A percentile compares a stretch with the other conserved stretches of the same genome.
phyloP scores from a whole-genome alignment of 2,797 vertebrate species.

The Eulemur coronatus region DNA sequence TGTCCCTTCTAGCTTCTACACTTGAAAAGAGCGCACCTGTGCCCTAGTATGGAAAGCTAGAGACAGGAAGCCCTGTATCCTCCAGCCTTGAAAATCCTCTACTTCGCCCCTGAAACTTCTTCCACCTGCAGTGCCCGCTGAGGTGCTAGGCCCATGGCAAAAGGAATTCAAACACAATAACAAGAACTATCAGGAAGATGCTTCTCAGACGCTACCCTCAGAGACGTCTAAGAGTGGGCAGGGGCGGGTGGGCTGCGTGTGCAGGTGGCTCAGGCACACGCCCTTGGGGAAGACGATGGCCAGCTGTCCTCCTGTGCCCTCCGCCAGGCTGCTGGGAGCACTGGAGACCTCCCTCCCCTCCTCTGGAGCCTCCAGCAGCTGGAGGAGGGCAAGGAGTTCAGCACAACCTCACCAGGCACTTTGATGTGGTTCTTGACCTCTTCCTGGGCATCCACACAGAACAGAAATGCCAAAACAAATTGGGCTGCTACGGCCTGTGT shows the following conservation, averaged over 20 bases:
- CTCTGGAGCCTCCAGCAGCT: neutral
- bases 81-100: neutral
- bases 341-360: fast-evolving
- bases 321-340: neutral
- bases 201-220: neutral
- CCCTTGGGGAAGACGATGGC: neutral
- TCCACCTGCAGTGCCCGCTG: neutral
- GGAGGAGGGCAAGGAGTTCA: neutral
- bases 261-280: too few relatives aligned
- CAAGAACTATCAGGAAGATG: neutral
- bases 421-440: neutral
- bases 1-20: neutral
- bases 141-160: neutral
- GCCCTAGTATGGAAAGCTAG: neutral
- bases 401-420: neutral
- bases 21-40: neutral
- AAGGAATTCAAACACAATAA: neutral
- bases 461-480: neutral
- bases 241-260: neutral
- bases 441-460: neutral
- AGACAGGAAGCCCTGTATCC: neutral
- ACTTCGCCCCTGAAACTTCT: neutral
- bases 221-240: neutral
- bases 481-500: fast-evolving
- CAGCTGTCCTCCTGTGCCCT: neutral